A percentile compares a stretch with the other conserved stretches of the same genome.
Conservation (phyloP, 2,113 vertebrate species). For the Catharus minimus region DNA sequence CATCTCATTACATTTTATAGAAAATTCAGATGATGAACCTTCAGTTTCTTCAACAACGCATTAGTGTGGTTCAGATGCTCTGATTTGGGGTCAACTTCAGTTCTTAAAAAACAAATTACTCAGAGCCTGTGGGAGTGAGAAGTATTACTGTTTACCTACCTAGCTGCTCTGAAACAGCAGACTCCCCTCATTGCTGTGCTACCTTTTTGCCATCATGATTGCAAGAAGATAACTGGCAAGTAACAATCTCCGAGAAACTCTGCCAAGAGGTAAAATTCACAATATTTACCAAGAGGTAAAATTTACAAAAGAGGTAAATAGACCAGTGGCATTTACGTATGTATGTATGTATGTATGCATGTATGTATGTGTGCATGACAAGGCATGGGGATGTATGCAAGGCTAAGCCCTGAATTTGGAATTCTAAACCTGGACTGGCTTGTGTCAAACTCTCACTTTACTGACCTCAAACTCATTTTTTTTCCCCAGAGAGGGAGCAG, state of each 20-base stretch:
- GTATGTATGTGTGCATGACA: neutral
- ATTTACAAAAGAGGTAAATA: neutral
- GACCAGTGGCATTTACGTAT: neutral
- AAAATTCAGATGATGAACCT: neutral
- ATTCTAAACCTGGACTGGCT: neutral
- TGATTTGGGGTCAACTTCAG: constrained; percentile 1
- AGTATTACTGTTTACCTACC: neutral
- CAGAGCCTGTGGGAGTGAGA: constrained; percentile 7
- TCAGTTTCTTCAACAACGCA: neutral
- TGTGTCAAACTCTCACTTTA: neutral
- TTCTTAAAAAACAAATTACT: constrained; percentile 55
- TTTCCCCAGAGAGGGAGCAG: neutral
- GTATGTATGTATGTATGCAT: too few relatives aligned
- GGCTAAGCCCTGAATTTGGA: neutral
- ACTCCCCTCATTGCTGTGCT: neutral
- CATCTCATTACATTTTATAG: neutral
- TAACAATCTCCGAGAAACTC: neutral
- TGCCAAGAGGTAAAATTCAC: neutral
- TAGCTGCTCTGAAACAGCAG: neutral
- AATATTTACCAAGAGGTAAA: neutral
- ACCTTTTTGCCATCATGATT: neutral
- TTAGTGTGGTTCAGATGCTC: neutral
- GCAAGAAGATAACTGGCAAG: neutral
- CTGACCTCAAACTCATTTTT: neutral
- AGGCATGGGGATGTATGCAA: neutral